Evolutionary conservation across 2,797 vertebrate species (phyloP).

Genomic region (Balearica regulorum): DNA sequence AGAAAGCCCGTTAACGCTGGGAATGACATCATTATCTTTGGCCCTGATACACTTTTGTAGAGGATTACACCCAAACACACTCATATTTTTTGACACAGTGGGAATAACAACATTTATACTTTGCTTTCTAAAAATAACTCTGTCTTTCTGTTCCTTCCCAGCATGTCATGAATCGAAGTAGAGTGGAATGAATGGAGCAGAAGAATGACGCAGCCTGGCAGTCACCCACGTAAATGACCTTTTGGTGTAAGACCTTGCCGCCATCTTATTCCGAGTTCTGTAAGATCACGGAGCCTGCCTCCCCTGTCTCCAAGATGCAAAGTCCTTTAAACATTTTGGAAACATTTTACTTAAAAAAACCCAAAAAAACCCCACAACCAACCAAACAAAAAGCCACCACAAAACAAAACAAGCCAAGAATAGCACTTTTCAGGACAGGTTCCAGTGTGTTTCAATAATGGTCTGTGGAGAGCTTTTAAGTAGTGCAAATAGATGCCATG

Average conservation of each 20-base stretch:
- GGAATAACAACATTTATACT: background rate
- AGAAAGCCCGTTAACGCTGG: background rate
- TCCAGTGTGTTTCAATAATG: background rate
- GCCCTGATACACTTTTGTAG: background rate
- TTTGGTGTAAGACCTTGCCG: background rate
- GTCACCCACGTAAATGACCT: background rate
- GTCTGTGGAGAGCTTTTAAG: background rate
- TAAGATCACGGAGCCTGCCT: background rate
- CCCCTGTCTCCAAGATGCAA: background rate
- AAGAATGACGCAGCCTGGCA: conserved; percentile 24
- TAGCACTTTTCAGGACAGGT: background rate
- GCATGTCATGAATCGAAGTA: conserved; percentile 67
- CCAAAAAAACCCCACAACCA: no score
- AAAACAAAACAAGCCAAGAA: background rate
- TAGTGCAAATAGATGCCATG: background rate
- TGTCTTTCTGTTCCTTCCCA: conserved; percentile 9
- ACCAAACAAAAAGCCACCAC: background rate
- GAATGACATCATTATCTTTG: background rate
- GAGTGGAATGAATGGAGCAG: background rate
- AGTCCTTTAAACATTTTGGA: background rate
- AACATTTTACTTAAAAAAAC: background rate
- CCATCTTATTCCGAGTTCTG: background rate
- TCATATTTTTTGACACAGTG: background rate
- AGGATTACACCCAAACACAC: background rate
- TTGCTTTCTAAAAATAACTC: background rate